Evolutionary conservation across 2,797 vertebrate genomes (phyloP).

Genomic region (Acanthurus leucopareius): DNA sequence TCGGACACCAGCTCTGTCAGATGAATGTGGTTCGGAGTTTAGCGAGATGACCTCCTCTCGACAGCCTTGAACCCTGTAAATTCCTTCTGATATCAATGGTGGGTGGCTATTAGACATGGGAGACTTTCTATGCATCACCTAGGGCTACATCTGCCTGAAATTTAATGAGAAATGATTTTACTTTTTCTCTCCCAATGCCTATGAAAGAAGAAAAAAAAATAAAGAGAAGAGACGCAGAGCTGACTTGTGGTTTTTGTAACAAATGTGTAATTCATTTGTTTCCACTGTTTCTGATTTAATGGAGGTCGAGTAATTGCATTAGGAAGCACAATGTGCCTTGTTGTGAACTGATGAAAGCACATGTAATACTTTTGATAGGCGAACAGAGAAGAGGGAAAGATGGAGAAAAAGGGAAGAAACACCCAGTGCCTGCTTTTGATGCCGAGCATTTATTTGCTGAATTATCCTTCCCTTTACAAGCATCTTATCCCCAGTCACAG

Average conservation of each 20-base stretch:
- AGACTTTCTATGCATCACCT: conserved; percentile 86
- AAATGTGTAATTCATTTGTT: conserved; percentile 86
- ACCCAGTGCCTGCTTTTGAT: conserved; percentile 79
- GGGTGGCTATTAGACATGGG: conserved; percentile 87
- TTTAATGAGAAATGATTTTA: conserved; percentile 84
- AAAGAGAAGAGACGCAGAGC: conserved; percentile 70
- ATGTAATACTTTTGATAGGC: conserved; percentile 85
- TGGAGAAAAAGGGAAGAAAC: conserved; percentile 70
- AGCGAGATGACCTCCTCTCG: conserved; percentile 84
- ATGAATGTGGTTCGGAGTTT: conserved; percentile 84
- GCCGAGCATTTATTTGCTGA: conserved; percentile 84
- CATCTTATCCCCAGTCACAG: conserved; percentile 84
- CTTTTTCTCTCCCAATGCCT: conserved; percentile 72
- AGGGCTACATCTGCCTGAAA: conserved; percentile 86
- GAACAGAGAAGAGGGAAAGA: conserved; percentile 70
- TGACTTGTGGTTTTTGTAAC: conserved; percentile 83
- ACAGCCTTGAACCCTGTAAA: conserved; percentile 86
- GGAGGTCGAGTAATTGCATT: conserved; percentile 85
- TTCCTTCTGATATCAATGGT: conserved; percentile 87
- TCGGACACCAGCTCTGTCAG: conserved; percentile 85
- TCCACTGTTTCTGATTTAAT: conserved; percentile 85
- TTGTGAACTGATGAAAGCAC: conserved; percentile 87
- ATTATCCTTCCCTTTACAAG: conserved; percentile 84
- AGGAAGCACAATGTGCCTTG: conserved; percentile 83
- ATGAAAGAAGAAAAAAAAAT: conserved; percentile 57